phyloP scores from a whole-genome alignment of 2,113 vertebrate species.

The Erythrolamprus reginae region DNA sequence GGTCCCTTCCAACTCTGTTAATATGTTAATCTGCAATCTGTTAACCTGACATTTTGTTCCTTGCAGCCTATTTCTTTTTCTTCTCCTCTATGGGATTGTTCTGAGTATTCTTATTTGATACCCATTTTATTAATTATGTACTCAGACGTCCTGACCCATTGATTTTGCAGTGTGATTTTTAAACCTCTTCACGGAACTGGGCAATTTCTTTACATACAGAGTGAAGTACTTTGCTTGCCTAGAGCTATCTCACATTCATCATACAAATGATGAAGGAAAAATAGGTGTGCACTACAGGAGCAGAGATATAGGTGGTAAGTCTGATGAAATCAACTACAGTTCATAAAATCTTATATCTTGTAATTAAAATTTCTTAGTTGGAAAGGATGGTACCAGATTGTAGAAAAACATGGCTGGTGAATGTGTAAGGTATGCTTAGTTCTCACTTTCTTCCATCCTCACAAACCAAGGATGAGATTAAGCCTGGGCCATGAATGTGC shows the following conservation, averaged over 20 bases:
- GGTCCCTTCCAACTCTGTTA: too few species aligned
- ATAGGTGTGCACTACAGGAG: not conserved
- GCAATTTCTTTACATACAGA: not conserved
- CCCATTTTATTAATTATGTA: not conserved
- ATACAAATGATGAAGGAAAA: not conserved
- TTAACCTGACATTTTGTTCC: not conserved
- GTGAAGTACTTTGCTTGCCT: too few species aligned
- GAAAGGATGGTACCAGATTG: not conserved
- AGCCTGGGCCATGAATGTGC: not conserved
- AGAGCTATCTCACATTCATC: not conserved
- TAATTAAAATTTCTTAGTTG: not conserved
- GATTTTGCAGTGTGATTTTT: not conserved
- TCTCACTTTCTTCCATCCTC: not conserved
- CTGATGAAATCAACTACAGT: not conserved
- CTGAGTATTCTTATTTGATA: not conserved
- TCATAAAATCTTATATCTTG: not conserved
- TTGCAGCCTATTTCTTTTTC: not conserved
- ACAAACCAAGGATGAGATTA: not conserved
- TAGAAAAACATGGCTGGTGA: not conserved
- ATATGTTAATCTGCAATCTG: too few species aligned
- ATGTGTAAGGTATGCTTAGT: not conserved
- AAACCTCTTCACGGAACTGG: not conserved
- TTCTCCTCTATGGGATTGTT: not conserved
- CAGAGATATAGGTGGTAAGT: not conserved
- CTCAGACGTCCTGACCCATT: not conserved